phyloP scores from a whole-genome alignment of 2,113 vertebrate species.

The Etheostoma spectabile region DNA sequence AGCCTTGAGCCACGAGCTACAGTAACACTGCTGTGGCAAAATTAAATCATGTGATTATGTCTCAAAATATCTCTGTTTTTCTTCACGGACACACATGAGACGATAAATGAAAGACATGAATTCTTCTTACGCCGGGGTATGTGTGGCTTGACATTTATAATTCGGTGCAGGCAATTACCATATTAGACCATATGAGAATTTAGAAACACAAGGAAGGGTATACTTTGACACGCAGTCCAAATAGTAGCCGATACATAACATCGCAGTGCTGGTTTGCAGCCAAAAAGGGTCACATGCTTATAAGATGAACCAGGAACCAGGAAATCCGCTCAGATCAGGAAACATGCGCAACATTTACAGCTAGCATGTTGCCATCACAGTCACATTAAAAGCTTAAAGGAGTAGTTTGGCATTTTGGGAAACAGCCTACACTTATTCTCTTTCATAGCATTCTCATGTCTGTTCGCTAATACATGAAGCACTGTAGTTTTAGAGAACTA shows the following conservation, averaged over 20 bases:
- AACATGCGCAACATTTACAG: neutral
- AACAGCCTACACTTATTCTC: neutral
- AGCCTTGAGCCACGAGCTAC: slow-evolving; percentile 44
- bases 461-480: neutral
- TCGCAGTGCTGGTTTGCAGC: neutral
- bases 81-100: slow-evolving; percentile 1
- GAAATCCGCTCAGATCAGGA: neutral
- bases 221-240: too few species aligned
- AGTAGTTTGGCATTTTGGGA: slow-evolving; percentile 2
- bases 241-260: neutral
- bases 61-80: slow-evolving; percentile 47
- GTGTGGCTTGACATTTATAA: neutral
- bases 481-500: too few species aligned
- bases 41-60: slow-evolving; percentile 48
- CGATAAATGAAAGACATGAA: neutral
- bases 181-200: neutral
- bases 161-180: neutral
- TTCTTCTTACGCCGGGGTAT: neutral
- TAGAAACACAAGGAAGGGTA: neutral
- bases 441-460: neutral
- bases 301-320: neutral
- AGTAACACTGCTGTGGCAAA: slow-evolving; percentile 36
- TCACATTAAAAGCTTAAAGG: neutral
- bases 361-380: neutral
- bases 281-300: neutral